Base-by-base conservation (phyloP, 2,888 invertebrate genomes). In the Elmis aenea region DNA sequence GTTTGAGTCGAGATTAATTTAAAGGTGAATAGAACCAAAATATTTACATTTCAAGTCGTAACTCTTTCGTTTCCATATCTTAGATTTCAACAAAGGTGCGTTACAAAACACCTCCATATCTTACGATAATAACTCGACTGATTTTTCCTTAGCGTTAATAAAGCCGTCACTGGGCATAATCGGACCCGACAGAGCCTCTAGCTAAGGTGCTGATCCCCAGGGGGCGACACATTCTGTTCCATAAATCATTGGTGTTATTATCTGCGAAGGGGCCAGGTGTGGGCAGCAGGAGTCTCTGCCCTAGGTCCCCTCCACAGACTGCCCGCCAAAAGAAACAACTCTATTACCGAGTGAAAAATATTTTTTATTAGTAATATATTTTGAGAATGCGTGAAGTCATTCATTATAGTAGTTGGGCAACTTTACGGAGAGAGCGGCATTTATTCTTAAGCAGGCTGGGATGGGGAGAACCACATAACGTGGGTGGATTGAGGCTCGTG, bases 191-290 rank as follows among this genome's bases (percentile, higher is more conserved):
- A 52, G 45, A 54, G 49, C 55, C 54, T 36, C 44, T 28, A 52
- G 55, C 49, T 46, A 48, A 54, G 52, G 51, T 53, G 52, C 54
- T 46, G 49, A 51, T 42, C 56, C 50, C 54, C 57, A 50, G 59
- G 62, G 59, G 60, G 56, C 58, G 58, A 58, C 62, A 58, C 59
- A 58, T 58, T 58, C 58, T 49, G 51, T 40, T 49, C 45, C 55
- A 62, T 62, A 62, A 62, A 62, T 62, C 62, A 62, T 59, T 46
- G 48, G 49, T 38, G 58, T 59, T 62, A 61, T 62, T 61, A 61
- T 58, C 53, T 52, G 52, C 52, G 52, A 48, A 51, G 54, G 49
- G 53, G 56, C 58, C 61, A 61, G 59, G 59, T 60, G 61, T 49
- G 51, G 51, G 51, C 54, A 47, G 51, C 42, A 46, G 48, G 52